Evolutionary conservation across 2,888 invertebrate species (phyloP), one percentile per base, ranked within the genome.

Genomic region (Andrena flavipes): DNA sequence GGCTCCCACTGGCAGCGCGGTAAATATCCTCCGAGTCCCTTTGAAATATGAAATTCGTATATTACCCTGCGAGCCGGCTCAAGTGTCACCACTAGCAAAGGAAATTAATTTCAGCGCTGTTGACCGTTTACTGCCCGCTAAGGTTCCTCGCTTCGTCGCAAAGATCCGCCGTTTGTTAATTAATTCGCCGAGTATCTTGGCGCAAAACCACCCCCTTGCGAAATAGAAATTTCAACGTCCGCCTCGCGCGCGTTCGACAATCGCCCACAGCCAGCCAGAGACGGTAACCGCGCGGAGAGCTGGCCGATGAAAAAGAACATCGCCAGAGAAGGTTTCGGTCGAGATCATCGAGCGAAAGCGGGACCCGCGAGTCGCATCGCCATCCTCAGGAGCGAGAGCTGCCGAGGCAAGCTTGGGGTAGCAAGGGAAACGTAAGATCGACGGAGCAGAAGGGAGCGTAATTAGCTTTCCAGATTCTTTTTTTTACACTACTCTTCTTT

Each of bases 401-500:
- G 23, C 13, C 56, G 56, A 56, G 20, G 26, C 26, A 10, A 23
- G 7, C 13, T 30, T 8, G 56, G 56, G 56, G 13, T 26, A 33
- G 56, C 67, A 60, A n/a, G 73, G 68, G 20, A 56, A 65, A 76
- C 65, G 85, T 72, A 72, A 76, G 72, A 75, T 68, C 54, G 49
- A 0, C 76, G 33, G 33, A 51, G 78, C 75, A 72, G 72, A 68
- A 85, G 29, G 51, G 51, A 77, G 54, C 60, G 79, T 88, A 88
- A 88, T 87, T 88, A 88, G 82, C 77, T 78, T 78, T 60, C 29
- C 65, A 68, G 64, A 76, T 79, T 78, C 79, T 80, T 42, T 42
- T 42, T 16, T 16, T 42, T n/a, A n/a, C n/a, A n/a, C 42, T 42
- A 13, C 42, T 67, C 29, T 51, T 10, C 1, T 69, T 20, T 56